These are phyloP conservation scores for Diadumene lineata DNA, from an alignment of 92 coral and sea anemone species.

Conservation along the genomic window DNA sequence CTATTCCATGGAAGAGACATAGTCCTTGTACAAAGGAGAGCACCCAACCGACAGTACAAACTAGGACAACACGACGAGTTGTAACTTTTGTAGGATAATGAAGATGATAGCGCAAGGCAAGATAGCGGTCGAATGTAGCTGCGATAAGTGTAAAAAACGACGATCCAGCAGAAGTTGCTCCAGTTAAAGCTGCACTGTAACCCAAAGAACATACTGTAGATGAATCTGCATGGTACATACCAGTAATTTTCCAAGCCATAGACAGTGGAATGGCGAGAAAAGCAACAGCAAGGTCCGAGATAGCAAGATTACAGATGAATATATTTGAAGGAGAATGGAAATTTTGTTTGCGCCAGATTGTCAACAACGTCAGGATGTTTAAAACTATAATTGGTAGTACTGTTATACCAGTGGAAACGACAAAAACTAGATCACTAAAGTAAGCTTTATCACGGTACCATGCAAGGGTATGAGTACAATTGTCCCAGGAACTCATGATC, in stretches of 20 bases:
- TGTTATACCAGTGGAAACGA: background rate
- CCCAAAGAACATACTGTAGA: background rate
- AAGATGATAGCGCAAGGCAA: constrained; percentile 7
- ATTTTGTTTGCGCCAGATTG: constrained; percentile 1
- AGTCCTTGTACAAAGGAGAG: background rate
- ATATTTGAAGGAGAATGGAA: constrained; percentile 9
- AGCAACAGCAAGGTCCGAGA: constrained; percentile 11
- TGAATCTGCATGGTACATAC: background rate
- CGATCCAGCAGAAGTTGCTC: background rate
- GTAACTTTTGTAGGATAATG: constrained; percentile 3
- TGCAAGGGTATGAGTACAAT: background rate
- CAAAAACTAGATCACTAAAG: background rate
- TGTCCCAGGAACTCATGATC: background rate
- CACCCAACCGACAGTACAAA: background rate
- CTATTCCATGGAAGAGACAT: background rate
- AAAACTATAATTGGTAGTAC: background rate
- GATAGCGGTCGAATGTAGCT: constrained; percentile 11
- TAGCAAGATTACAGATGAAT: constrained; percentile 7
- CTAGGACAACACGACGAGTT: background rate
- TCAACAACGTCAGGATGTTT: background rate
- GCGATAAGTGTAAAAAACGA: constrained; percentile 4
- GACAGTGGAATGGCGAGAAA: background rate
- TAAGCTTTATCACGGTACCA: background rate
- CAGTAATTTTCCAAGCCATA: background rate
- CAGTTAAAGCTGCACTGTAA: background rate